A percentile compares a stretch with the other conserved stretches of the same genome.
These are phyloP conservation scores for Ptilodon capucinus DNA, from an alignment of 2,888 invertebrate species.

Conservation along the genomic window DNA sequence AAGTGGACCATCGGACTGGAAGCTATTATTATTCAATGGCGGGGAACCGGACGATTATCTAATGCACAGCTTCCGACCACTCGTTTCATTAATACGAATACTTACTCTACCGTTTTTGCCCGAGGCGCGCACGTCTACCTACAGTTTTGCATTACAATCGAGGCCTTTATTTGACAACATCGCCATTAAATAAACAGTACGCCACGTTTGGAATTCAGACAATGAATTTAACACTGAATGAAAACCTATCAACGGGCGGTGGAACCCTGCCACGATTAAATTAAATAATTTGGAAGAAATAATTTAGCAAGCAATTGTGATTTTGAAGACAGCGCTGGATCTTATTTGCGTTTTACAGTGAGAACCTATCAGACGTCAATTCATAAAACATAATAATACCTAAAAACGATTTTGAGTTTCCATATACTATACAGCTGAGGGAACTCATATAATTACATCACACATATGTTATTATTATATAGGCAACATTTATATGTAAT, in stretches of 20 bases:
- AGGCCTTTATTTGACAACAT: conserved; percentile 10
- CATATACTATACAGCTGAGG: too few species aligned
- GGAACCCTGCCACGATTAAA: conserved; percentile 36
- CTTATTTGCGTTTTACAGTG: too few species aligned
- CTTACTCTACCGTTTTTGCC: conserved; percentile 6
- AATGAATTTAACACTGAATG: conserved; percentile 30
- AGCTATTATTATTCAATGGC: conserved; percentile 8
- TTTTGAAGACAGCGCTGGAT: too few species aligned
- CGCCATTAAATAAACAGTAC: conserved; percentile 23
- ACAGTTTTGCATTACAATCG: conserved; percentile 21
- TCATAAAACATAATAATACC: too few species aligned
- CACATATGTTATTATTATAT: too few species aligned
- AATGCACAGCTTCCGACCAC: conserved; percentile 4
- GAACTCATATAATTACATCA: too few species aligned
- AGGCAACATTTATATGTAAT: too few species aligned
- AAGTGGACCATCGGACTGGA: not conserved
- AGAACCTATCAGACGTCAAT: too few species aligned
- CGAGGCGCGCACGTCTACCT: conserved; percentile 2
- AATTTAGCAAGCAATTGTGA: conserved; percentile 46
- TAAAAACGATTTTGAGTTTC: too few species aligned
- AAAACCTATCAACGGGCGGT: conserved; percentile 23
- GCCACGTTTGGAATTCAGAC: conserved; percentile 29
- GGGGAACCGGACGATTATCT: conserved; percentile 10
- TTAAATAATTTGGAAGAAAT: conserved; percentile 53
- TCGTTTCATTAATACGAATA: conserved; percentile 6